Evolutionary conservation across 1,140 invertebrate species (phyloP).

Genomic region (Orchestia grillus): DNA sequence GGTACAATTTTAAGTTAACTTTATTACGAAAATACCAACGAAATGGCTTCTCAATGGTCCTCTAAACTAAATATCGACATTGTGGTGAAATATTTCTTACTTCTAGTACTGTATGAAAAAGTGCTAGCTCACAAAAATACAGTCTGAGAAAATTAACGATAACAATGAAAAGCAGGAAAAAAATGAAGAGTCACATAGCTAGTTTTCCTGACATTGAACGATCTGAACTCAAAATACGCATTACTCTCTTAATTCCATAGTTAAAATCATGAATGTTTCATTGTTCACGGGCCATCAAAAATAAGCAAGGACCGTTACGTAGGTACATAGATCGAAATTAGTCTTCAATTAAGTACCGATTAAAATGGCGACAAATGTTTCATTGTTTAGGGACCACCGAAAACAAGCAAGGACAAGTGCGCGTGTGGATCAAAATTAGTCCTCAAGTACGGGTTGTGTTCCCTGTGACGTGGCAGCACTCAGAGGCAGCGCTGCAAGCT

Average conservation of each 20-base stretch:
- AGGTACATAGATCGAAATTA: not conserved
- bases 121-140: not conserved
- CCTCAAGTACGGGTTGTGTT: not conserved
- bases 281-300: not conserved
- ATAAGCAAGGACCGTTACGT: not conserved
- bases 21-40: not conserved
- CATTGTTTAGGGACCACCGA: not conserved
- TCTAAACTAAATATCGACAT: not conserved
- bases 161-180: not conserved
- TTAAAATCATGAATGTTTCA: not conserved
- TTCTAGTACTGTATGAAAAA: not conserved
- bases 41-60: too few relatives aligned
- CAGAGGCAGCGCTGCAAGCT: not conserved
- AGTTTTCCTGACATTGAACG: not conserved
- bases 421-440: not conserved
- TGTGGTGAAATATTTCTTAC: not conserved
- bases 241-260: too few relatives aligned
- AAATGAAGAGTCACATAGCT: not conserved
- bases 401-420: not conserved
- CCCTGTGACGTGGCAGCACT: not conserved
- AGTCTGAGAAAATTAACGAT: not conserved
- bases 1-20: not conserved
- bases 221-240: not conserved
- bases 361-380: not conserved
- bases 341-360: not conserved